Evolutionary conservation across 2,113 vertebrate species (phyloP), one percentile per base, ranked within the genome.

Genomic region (Rhabdornis inornatus): DNA sequence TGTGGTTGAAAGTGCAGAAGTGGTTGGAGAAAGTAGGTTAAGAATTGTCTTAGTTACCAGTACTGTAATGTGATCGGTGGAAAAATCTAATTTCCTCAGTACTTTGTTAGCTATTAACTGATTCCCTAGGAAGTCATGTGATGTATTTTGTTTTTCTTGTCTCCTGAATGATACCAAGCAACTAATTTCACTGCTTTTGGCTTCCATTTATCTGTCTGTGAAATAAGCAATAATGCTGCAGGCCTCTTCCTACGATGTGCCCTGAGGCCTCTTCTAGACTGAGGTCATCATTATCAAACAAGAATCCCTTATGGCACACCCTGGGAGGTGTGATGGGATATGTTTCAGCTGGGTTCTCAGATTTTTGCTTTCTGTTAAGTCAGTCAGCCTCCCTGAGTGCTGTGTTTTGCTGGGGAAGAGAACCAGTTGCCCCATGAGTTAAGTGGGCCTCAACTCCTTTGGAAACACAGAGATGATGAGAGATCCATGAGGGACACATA

Each of bases 401-500:
- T 72, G 31, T 64, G 20, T 47, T 59, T 5, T 47, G 33, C 19
- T 83, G 80, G 16, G 37, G 31, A 60, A 47, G 39, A 60, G 66
- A 72, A 22, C 27, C 12, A 50, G 25, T 49, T 74, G 4, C 11
- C 2, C 42, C 6, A 6, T 18, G 3, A 25, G 2, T 72, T 79
- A 39, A 45, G 10, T 50, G 28, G 13, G 19, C 59, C 42, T 89
- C 56, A 69, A 0, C 21, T 47, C 23, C 28, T 90, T 63, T 78
- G 45, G 39, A 55, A 90, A 27, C 53, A 74, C 27, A 47, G 33
- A 75, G 61, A 27, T n/a, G 24, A 81, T 17, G 33, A 55, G 66
- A 75, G 12, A 9, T 75, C 28, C 9, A 0, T 31, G 30, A 65
- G 23, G 40, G 17, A 23, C 24, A 22, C 0, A 0, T 39, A 9